Percentiles rank a stretch among this genome's conserved stretches.
phyloP scores from a whole-genome alignment of 2,888 invertebrate species.

The Barypeithes pellucidus region DNA sequence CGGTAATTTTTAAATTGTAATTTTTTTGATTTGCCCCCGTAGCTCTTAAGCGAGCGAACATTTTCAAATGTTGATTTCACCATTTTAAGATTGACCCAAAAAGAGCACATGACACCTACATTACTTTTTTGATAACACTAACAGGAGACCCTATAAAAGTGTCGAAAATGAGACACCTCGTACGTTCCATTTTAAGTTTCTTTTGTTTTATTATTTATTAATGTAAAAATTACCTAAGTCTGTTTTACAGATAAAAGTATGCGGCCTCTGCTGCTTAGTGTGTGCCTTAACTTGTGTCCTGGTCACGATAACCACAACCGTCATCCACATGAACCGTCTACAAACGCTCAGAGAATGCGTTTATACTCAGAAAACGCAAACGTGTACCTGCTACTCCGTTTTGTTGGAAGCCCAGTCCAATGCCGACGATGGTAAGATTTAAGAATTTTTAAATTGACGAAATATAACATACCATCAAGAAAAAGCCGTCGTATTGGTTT shows the following conservation, averaged over 20 bases:
- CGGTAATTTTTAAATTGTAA: too few species aligned
- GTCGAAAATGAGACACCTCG: too few species aligned
- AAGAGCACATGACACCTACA: too few species aligned
- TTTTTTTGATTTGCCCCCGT: too few species aligned
- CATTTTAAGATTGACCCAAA: too few species aligned
- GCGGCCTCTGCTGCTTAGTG: slow-evolving; percentile 89
- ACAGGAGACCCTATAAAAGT: too few species aligned
- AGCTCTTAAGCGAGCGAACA: too few species aligned
- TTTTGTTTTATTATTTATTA: slow-evolving; percentile 47
- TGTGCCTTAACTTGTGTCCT: slow-evolving; percentile 91
- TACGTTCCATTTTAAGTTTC: background rate
- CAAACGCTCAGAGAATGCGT: slow-evolving; percentile 91
- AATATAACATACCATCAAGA: background rate
- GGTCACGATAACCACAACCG: slow-evolving; percentile 92
- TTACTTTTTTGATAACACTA: too few species aligned
- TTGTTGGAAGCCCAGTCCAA: slow-evolving; percentile 78
- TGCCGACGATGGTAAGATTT: slow-evolving; percentile 74
- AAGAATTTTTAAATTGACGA: too few species aligned
- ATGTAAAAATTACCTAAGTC: slow-evolving; percentile 49
- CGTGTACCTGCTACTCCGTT: slow-evolving; percentile 86
- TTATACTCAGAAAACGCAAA: slow-evolving; percentile 85
- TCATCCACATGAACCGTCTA: slow-evolving; percentile 91
- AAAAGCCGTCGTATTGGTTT: too few species aligned
- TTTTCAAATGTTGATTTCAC: slow-evolving; percentile 13
- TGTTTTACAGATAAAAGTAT: slow-evolving; percentile 85